A percentile compares a stretch with the other conserved stretches of the same genome.
Conservation (phyloP, 2,888 invertebrate species). For the Euclidia mi region DNA sequence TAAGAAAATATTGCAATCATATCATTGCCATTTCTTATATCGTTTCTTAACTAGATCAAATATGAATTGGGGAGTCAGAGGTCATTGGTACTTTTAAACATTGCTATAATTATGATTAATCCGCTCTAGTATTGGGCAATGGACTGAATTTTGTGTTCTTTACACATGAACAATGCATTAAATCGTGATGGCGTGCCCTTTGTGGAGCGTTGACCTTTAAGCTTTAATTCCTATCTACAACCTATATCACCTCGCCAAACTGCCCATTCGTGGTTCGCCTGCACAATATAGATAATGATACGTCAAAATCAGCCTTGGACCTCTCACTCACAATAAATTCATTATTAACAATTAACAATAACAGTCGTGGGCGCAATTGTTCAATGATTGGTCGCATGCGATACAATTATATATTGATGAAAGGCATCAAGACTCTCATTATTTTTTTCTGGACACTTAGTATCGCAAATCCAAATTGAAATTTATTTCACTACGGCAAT, state of each 20-base stretch:
- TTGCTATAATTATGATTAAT: slow-evolving; percentile 32
- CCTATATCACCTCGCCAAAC: slow-evolving; percentile 73
- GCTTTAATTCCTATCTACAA: slow-evolving; percentile 68
- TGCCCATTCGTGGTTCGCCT: slow-evolving; percentile 69
- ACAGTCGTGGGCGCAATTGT: slow-evolving; percentile 60
- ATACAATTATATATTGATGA: slow-evolving; percentile 48
- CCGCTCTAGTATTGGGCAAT: slow-evolving; percentile 42
- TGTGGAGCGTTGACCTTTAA: slow-evolving; percentile 70
- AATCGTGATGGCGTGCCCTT: slow-evolving; percentile 76
- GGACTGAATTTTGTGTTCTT: slow-evolving; percentile 32
- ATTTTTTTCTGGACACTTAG: no score
- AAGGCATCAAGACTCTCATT: no score
- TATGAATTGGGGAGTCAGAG: slow-evolving; percentile 15
- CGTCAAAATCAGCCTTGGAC: slow-evolving; percentile 73
- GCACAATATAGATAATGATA: slow-evolving; percentile 73
- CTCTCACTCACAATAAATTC: slow-evolving; percentile 76
- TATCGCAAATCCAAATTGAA: no score
- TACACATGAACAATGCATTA: slow-evolving; percentile 61
- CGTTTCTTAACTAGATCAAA: slow-evolving; percentile 17
- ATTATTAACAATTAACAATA: slow-evolving; percentile 74
- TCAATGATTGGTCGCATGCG: slow-evolving; percentile 54
- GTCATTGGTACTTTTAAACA: slow-evolving; percentile 24
- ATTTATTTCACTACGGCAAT: no score
- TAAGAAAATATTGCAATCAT: background rate
- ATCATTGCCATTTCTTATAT: slow-evolving; percentile 10